Conservation (phyloP, 2,113 vertebrate genomes). For the Periophthalmus modestus region DNA sequence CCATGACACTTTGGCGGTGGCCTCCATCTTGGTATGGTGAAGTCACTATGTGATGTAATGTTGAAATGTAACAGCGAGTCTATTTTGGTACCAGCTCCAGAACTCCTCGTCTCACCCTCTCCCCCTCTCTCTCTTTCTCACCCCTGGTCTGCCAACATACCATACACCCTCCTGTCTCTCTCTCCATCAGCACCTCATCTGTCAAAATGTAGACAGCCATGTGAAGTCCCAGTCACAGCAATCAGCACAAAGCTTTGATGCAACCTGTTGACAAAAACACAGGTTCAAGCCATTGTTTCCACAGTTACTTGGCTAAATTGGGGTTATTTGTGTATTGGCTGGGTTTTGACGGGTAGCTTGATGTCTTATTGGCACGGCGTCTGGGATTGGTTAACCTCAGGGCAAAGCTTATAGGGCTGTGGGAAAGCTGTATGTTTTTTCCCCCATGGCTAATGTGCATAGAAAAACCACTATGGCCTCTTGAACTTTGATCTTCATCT, state of each 20-base stretch:
- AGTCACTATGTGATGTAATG: conserved; percentile 71
- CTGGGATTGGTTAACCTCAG: conserved; percentile 56
- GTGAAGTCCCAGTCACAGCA: conserved; percentile 40
- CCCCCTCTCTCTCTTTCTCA: conserved; percentile 1
- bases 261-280: conserved; percentile 9
- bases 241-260: conserved; percentile 41
- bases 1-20: conserved; percentile 46
- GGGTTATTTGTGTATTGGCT: conserved; percentile 24
- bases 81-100: conserved; percentile 71
- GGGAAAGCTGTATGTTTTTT: conserved; percentile 61
- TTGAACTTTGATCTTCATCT: conserved; percentile 69
- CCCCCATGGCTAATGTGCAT: conserved; percentile 22
- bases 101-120: conserved; percentile 35
- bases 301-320: conserved; percentile 37
- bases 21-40: conserved; percentile 41
- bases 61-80: conserved; percentile 51
- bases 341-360: conserved; percentile 20
- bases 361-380: conserved; percentile 44
- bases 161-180: conserved; percentile 41
- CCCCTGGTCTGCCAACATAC: conserved; percentile 46
- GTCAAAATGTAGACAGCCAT: conserved; percentile 45
- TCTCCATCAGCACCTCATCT: conserved; percentile 67
- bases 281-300: conserved; percentile 24
- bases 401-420: conserved; percentile 48
- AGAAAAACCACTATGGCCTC: conserved; percentile 33